These are phyloP conservation scores for Eretmochelys imbricata DNA, from an alignment of 2,113 vertebrate species.

Conservation along the genomic window DNA sequence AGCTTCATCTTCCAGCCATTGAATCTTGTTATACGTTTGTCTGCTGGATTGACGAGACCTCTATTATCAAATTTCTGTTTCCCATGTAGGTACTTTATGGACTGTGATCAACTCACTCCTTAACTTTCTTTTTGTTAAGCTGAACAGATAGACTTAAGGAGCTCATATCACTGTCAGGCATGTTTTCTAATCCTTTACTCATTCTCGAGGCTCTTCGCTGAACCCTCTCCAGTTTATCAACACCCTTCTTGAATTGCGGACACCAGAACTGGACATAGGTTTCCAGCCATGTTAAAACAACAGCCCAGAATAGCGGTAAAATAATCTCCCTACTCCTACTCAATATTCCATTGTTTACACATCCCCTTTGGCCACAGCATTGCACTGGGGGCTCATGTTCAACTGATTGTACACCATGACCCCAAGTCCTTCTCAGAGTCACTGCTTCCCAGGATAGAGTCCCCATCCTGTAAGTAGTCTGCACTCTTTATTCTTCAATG, in stretches of 20 bases:
- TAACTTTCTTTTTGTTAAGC: background rate
- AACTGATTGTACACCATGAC: background rate
- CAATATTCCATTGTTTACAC: background rate
- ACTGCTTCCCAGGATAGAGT: background rate
- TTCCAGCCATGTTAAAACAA: background rate
- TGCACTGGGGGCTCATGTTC: background rate
- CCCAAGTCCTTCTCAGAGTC: background rate
- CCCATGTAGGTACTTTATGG: background rate
- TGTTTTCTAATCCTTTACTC: background rate
- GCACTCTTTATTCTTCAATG: too few relatives aligned
- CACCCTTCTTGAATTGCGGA: background rate
- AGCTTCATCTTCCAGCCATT: background rate
- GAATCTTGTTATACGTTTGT: background rate
- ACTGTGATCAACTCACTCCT: background rate
- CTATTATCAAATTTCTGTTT: background rate
- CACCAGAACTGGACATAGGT: background rate
- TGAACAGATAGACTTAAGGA: background rate
- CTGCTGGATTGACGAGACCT: background rate
- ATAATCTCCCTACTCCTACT: background rate
- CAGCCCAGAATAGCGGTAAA: background rate
- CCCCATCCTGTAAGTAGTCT: background rate
- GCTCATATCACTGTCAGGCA: background rate
- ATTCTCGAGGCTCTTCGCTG: background rate
- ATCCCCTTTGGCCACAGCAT: background rate
- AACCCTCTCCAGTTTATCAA: background rate